Evolutionary conservation across 1,140 invertebrate genomes (phyloP), one percentile per base, ranked within the genome.

Genomic region (Latrodectus geometricus): DNA sequence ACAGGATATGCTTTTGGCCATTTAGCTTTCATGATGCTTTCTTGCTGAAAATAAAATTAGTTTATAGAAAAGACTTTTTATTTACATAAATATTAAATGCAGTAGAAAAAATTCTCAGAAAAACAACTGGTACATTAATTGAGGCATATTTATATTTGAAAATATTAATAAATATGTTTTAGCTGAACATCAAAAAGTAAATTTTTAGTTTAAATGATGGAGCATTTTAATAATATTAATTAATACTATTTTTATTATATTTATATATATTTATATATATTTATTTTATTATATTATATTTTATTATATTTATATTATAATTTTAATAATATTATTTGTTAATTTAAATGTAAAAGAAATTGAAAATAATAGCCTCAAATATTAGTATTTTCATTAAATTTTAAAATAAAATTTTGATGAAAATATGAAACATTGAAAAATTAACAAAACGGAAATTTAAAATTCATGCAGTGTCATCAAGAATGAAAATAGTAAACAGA

Each of bases 1-100:
- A 97, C 94, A 56, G 92, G 89, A 48, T 94, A 95, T 8, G 93
- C 92, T 48, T 90, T 90, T 0, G 98, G 98, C 98, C 98, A 99
- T 1, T 87, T 90, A 1, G 94, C 94, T 88, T 94, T 93, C 49
- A 98, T 93, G 85, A 99, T 95, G 89, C 95, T 96, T 65, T 91
- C 92, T 91, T 94, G 93, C 94, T 95, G 89, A 17, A 75, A 73
- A 85, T 88, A 48, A 79, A 61, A 61, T 61, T 80, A 52, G 48
- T 49, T 68, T 86, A 75, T 15, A 84, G n/a, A n/a, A n/a, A n/a
- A 20, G 9, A 69, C n/a, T 69, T 21, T 69, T 14, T 69, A 20
- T n/a, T 61, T 17, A 61, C 54, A 61, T 3, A 61, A 61, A 14
- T 2, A 61, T 17, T 14, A n/a, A n/a, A n/a, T n/a, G n/a, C n/a